Evolutionary conservation across 2,888 invertebrate species (phyloP).

Genomic region (Gerris lacustris): DNA sequence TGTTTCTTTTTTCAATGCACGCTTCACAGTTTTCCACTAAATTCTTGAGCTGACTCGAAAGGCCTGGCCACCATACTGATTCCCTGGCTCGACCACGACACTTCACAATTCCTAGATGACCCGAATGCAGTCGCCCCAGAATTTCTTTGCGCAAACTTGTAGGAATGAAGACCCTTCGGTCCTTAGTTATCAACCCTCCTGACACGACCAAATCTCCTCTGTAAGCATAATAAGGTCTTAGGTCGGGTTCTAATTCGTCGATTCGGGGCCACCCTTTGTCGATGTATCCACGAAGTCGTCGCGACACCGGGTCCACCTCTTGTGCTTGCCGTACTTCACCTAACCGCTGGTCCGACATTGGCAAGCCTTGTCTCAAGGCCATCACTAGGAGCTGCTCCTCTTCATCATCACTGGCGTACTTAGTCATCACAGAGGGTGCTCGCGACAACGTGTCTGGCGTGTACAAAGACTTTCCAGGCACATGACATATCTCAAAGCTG

Average conservation of each 20-base stretch:
- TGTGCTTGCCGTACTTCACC: too few species aligned
- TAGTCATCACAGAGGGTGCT: not conserved
- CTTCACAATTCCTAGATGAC: slow-evolving; percentile 18
- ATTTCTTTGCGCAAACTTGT: not conserved
- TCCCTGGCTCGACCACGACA: slow-evolving; percentile 13
- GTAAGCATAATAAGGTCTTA: too few species aligned
- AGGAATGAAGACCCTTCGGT: slow-evolving; percentile 6
- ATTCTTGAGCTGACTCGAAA: slow-evolving; percentile 4
- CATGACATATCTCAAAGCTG: slow-evolving; percentile 30
- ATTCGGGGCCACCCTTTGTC: too few species aligned
- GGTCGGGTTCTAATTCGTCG: too few species aligned
- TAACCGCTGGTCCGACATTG: too few species aligned
- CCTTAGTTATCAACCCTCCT: not conserved
- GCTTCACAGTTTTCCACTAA: too few species aligned
- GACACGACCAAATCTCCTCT: not conserved
- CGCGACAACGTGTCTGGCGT: slow-evolving; percentile 32
- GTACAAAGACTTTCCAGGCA: slow-evolving; percentile 32
- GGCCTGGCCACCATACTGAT: slow-evolving; percentile 12
- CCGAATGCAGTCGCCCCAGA: slow-evolving; percentile 16
- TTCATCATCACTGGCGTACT: too few species aligned
- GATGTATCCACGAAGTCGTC: too few species aligned
- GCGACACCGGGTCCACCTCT: too few species aligned
- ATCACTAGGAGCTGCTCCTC: too few species aligned
- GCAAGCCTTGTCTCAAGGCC: too few species aligned
- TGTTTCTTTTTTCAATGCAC: too few species aligned